Percentiles rank a stretch among this genome's conserved stretches.
phyloP scores from a whole-genome alignment of 1,140 invertebrate genomes.

The Danaus melanippus region DNA sequence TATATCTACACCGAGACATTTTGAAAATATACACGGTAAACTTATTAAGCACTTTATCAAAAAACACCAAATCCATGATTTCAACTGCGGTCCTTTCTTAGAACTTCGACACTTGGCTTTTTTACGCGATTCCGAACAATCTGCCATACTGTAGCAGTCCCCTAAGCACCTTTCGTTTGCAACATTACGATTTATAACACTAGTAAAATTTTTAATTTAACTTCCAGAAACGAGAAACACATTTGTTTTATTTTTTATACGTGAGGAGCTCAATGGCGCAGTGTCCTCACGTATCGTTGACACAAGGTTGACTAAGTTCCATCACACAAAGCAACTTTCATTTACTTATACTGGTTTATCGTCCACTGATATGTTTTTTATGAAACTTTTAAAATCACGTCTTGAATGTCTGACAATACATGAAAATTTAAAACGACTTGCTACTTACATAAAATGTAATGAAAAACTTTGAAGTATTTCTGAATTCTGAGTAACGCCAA shows the following conservation, averaged over 20 bases:
- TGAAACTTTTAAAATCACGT: constrained; percentile 22
- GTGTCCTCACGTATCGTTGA: constrained; percentile 47
- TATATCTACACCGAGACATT: constrained; percentile 41
- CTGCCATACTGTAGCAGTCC: constrained; percentile 45
- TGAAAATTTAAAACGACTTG: constrained; percentile 43
- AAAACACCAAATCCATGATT: constrained; percentile 53
- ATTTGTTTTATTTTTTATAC: constrained; percentile 51
- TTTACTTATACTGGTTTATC: constrained; percentile 30
- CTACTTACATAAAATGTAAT: constrained; percentile 62
- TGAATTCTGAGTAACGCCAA: constrained; percentile 52
- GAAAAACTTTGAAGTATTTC: constrained; percentile 40
- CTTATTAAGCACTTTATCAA: constrained; percentile 46
- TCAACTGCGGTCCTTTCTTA: constrained; percentile 38
- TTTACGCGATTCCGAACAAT: constrained; percentile 33
- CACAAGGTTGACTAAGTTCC: constrained; percentile 47
- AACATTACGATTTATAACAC: constrained; percentile 46
- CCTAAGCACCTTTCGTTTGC: constrained; percentile 34
- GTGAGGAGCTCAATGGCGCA: constrained; percentile 54
- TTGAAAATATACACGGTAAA: constrained; percentile 49
- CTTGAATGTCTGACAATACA: constrained; percentile 23
- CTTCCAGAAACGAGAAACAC: constrained; percentile 38
- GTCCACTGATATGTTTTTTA: constrained; percentile 20
- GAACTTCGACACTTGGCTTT: constrained; percentile 45
- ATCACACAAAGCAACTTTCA: constrained; percentile 36
- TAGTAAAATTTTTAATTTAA: constrained; percentile 29